Evolutionary conservation across 1,140 invertebrate species (phyloP).

Genomic region (Pseudoatta argentina): DNA sequence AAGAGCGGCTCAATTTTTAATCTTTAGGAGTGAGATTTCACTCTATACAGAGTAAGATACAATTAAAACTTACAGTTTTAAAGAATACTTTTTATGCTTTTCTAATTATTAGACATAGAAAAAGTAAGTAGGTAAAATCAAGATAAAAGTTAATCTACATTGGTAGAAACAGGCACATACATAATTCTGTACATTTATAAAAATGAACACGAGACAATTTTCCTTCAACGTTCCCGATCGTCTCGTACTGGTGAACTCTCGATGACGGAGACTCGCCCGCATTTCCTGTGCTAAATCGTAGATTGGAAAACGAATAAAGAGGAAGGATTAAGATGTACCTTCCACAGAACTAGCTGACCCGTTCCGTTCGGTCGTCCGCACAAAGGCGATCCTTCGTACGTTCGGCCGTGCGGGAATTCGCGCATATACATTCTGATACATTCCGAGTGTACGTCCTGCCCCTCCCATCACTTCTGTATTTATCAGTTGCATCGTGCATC

Average conservation of each 20-base stretch:
- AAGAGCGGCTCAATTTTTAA: too few relatives aligned
- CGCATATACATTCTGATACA: not conserved
- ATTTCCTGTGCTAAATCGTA: not conserved
- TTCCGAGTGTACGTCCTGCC: not conserved
- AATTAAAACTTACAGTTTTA: too few relatives aligned
- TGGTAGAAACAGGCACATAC: too few relatives aligned
- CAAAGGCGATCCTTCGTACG: not conserved
- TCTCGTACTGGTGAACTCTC: not conserved
- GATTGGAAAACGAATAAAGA: not conserved
- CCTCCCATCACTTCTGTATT: slow-evolving; percentile 9
- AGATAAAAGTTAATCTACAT: too few relatives aligned
- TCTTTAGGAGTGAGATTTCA: too few relatives aligned
- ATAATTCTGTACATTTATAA: too few relatives aligned
- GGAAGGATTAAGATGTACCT: not conserved
- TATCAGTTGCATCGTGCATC: slow-evolving; percentile 58
- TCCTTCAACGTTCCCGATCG: not conserved
- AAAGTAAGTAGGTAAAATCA: too few relatives aligned
- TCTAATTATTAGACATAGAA: too few relatives aligned
- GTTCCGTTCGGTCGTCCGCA: slow-evolving; percentile 1
- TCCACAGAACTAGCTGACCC: not conserved
- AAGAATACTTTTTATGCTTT: too few relatives aligned
- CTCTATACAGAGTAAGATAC: too few relatives aligned
- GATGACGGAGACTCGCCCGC: not conserved
- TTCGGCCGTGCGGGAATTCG: not conserved
- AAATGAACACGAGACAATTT: not conserved